Evolutionary conservation across 2,113 vertebrate species (phyloP).

Genomic region (Phylloscopus whistleri): DNA sequence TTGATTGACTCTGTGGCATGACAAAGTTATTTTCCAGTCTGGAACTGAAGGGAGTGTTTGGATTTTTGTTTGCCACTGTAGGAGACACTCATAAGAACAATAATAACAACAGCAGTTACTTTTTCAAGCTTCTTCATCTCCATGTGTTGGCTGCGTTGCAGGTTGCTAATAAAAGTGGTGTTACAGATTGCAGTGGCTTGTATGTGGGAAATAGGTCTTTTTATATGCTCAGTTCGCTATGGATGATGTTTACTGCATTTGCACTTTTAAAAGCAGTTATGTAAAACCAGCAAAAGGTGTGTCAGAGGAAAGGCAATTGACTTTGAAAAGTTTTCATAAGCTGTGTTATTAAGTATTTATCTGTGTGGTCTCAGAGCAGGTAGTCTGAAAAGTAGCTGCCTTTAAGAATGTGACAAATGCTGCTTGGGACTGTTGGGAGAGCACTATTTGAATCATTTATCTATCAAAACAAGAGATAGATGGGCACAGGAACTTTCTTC

Average conservation of each 20-base stretch:
- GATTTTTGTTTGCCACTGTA: neutral
- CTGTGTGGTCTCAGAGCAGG: neutral
- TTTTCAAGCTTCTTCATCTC: neutral
- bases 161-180: neutral
- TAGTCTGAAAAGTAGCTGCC: neutral
- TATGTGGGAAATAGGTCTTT: neutral
- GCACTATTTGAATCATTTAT: neutral
- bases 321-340: slow-evolving; percentile 18
- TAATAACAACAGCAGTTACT: neutral
- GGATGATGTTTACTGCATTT: neutral
- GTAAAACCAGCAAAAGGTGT: slow-evolving; percentile 1
- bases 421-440: neutral
- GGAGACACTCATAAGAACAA: neutral
- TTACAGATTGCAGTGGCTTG: neutral
- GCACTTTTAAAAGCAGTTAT: neutral
- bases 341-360: neutral
- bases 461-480: neutral
- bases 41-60: neutral
- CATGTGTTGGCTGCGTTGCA: neutral
- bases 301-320: neutral
- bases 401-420: neutral
- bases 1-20: neutral
- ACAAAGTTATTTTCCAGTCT: neutral
- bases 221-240: neutral
- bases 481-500: neutral